These are phyloP conservation scores for Thripadectes ignobilis DNA, from an alignment of 2,797 vertebrate species.

Conservation along the genomic window DNA sequence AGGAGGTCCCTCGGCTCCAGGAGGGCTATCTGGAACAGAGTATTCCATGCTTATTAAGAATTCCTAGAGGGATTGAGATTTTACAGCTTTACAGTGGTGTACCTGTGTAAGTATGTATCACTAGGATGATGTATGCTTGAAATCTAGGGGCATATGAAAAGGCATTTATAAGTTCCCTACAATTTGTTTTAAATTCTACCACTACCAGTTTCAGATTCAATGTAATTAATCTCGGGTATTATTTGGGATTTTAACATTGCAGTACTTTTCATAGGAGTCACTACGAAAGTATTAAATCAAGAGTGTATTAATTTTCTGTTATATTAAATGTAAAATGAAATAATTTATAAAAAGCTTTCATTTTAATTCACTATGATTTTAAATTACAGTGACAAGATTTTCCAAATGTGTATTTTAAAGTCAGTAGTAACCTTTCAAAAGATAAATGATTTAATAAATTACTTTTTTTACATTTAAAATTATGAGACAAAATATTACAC, in stretches of 20 bases:
- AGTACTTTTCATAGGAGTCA: neutral
- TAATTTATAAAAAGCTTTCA: neutral
- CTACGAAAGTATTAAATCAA: neutral
- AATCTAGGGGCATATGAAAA: neutral
- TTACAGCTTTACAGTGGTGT: neutral
- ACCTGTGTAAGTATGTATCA: neutral
- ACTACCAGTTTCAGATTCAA: neutral
- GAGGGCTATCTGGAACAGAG: neutral
- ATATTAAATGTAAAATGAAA: neutral
- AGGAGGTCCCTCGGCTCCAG: neutral
- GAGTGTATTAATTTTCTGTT: neutral
- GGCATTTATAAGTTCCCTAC: neutral
- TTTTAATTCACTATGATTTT: neutral
- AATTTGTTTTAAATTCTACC: neutral
- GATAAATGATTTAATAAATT: conserved; percentile 46
- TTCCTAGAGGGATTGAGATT: neutral
- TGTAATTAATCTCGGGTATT: neutral
- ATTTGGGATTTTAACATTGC: neutral
- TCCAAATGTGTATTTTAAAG: neutral
- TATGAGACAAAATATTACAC: neutral
- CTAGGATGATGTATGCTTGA: neutral
- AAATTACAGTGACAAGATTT: conserved; percentile 11
- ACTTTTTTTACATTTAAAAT: neutral
- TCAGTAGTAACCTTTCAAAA: conserved; percentile 28
- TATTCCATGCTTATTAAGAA: neutral